Base-by-base conservation (phyloP, 2,797 vertebrate genomes). In the Halcyon badia region DNA sequence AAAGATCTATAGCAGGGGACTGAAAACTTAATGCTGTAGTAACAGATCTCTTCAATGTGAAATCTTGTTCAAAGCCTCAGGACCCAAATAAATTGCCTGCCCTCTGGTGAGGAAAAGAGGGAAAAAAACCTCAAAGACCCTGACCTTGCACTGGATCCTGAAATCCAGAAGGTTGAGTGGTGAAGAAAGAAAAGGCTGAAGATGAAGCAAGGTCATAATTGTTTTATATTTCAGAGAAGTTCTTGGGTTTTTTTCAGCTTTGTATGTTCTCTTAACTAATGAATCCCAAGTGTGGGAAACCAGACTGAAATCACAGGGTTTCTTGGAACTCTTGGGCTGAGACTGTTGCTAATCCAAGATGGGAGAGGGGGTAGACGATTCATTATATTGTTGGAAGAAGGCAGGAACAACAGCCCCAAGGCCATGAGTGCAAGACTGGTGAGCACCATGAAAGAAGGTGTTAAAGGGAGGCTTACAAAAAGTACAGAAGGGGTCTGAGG, bases 61-160 rank as follows among this genome's bases (percentile, higher is more conserved):
- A 83, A 83, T 18, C 46, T 39, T 69, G 22, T 25, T 57, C 33
- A 37, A 33, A 90, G 83, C n/a, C 49, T 71, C 20, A 41, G 33
- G 60, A 83, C 54, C n/a, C 87, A 78, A 78, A 83, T 51, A 92
- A 87, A 77, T 33, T 62, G 80, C 33, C 80, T 93, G 85, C 66
- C 83, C 72, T 90, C 79, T 90, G 62, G 37, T 42, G 80, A 95
- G 80, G 35, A 75, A 83, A 70, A 87, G 49, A 83, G 35, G 37
- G 25, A 89, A 90, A 42, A 72, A 52, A 93, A 72, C 5, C 28
- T 44, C 28, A 82, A 80, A 58, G 30, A 83, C 13, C 46, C 18
- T 61, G 51, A 83, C 46, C 13, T 51, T 51, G 21, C 54, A 46
- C 37, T 42, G 56, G 33, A 77, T 80, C 57, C 46, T 5, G 28